phyloP scores from a whole-genome alignment of 2,888 invertebrate genomes.

The Griposia aprilina region DNA sequence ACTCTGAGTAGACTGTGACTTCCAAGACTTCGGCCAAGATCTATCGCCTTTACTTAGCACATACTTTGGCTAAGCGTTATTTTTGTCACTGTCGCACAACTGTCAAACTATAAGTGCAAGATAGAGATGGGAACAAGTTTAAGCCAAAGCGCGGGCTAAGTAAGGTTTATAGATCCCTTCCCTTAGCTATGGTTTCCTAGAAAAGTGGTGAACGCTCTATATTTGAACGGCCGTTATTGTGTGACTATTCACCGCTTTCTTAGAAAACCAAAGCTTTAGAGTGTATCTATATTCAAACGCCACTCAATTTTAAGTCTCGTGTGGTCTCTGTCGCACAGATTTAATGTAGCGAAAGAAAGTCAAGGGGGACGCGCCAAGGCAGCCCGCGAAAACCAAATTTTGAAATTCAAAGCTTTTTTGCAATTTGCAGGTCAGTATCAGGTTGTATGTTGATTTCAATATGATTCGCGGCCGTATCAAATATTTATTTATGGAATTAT shows the following conservation, averaged over 20 bases:
- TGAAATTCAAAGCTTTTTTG: too few species aligned
- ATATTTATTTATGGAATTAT: too few species aligned
- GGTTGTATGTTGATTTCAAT: too few species aligned
- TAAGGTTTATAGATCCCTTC: background rate
- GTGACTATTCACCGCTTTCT: background rate
- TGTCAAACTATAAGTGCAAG: background rate
- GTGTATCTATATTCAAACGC: background rate
- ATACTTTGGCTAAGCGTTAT: background rate
- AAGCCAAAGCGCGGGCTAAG: background rate
- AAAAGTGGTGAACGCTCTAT: background rate
- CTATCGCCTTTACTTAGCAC: background rate
- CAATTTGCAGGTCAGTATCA: too few species aligned
- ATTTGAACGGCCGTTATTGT: too few species aligned
- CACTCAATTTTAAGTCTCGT: background rate
- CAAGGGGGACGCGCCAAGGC: too few species aligned
- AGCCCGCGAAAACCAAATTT: too few species aligned
- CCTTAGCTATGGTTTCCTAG: too few species aligned
- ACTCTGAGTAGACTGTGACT: conserved; percentile 67
- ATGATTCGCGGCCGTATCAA: too few species aligned
- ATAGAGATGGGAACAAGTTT: background rate
- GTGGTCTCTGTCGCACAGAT: background rate
- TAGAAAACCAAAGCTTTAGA: background rate
- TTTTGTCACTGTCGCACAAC: background rate
- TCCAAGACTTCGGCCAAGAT: background rate
- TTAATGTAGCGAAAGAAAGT: background rate